These are phyloP conservation scores for Listrodromus nycthemerus DNA, from an alignment of 2,888 invertebrate genomes.

Conservation along the genomic window DNA sequence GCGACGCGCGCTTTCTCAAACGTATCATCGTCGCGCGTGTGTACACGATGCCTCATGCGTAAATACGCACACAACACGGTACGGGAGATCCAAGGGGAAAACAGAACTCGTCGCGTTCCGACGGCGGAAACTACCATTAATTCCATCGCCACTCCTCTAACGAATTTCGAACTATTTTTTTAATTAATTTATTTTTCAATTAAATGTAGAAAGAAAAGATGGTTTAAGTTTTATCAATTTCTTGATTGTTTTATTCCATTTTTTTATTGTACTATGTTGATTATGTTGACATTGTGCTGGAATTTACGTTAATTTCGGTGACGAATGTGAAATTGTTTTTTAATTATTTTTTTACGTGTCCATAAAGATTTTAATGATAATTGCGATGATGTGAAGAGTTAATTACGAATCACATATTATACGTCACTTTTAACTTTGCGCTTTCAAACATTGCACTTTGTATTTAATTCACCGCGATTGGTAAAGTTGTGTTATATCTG, in stretches of 20 bases:
- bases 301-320: too few species aligned
- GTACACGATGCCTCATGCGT: not conserved
- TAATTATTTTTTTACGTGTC: not conserved
- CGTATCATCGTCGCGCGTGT: not conserved
- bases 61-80: not conserved
- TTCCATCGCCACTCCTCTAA: not conserved
- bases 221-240: too few species aligned
- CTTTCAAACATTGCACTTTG: not conserved
- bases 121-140: not conserved
- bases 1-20: constrained; percentile 8
- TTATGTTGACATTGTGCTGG: too few species aligned
- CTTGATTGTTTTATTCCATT: too few species aligned
- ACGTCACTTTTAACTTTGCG: not conserved
- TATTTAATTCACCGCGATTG: not conserved
- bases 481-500: not conserved
- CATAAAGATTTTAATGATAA: not conserved
- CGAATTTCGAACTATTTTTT: too few species aligned
- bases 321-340: too few species aligned
- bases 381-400: not conserved
- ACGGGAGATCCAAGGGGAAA: not conserved
- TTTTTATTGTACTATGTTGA: too few species aligned
- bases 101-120: not conserved
- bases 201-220: too few species aligned
- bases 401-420: not conserved
- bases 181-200: too few species aligned